These are phyloP conservation scores for Lepidostoma basale DNA, from an alignment of 1,140 invertebrate genomes.

Conservation along the genomic window DNA sequence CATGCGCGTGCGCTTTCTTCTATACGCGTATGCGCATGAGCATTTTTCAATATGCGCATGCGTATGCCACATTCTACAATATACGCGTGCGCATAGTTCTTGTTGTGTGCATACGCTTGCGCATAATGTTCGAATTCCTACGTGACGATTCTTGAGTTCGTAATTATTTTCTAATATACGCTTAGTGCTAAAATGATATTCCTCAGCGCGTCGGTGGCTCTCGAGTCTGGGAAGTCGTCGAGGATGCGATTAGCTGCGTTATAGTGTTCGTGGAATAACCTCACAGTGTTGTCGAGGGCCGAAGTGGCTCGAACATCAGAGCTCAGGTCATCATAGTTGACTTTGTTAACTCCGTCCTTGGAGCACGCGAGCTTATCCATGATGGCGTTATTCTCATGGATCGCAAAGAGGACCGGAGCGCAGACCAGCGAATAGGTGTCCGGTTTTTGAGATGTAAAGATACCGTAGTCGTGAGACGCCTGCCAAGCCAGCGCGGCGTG, in stretches of 20 bases:
- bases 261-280: conserved; percentile 74
- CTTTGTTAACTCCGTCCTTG: conserved; percentile 68
- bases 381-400: conserved; percentile 71
- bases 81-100: too few relatives aligned
- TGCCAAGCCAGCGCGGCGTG: conserved; percentile 85
- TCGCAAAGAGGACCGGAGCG: conserved; percentile 79
- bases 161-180: background rate
- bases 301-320: conserved; percentile 60
- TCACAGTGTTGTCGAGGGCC: conserved; percentile 67
- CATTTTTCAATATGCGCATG: too few relatives aligned
- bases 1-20: too few relatives aligned
- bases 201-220: conserved; percentile 65
- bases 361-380: conserved; percentile 72
- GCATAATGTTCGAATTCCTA: too few relatives aligned
- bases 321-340: conserved; percentile 67
- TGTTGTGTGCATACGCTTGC: too few relatives aligned
- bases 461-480: conserved; percentile 66
- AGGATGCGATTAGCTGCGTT: conserved; percentile 70
- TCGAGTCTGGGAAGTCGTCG: conserved; percentile 65
- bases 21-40: too few relatives aligned
- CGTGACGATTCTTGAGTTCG: too few relatives aligned
- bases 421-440: conserved; percentile 70
- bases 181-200: conserved; percentile 66
- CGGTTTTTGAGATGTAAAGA: conserved; percentile 54
- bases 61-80: too few relatives aligned